phyloP scores from a whole-genome alignment of 2,797 vertebrate species.

The Micropoecilia bifurca region DNA sequence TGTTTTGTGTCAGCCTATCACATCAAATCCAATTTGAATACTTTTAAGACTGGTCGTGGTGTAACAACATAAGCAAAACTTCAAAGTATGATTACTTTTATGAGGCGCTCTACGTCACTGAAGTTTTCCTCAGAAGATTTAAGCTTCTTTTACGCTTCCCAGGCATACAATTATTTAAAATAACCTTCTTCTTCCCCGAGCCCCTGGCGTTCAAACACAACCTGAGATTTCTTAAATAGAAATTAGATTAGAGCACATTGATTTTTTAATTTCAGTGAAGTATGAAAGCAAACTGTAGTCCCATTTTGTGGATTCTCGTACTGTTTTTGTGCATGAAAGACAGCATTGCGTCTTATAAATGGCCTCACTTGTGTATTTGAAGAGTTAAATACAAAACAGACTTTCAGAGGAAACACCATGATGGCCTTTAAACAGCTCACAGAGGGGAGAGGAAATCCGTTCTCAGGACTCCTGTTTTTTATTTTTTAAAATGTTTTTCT shows the following conservation, averaged over 20 bases:
- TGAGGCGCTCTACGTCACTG: background rate
- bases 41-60: background rate
- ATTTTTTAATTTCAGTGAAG: slow-evolving; percentile 11
- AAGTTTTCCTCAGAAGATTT: background rate
- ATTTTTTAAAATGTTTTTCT: slow-evolving; percentile 6
- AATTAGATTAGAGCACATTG: background rate
- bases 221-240: background rate
- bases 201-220: background rate
- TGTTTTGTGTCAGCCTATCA: background rate
- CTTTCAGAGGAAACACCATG: slow-evolving; percentile 20
- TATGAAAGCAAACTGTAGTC: slow-evolving; percentile 1
- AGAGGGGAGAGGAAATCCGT: slow-evolving; percentile 8
- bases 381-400: slow-evolving; percentile 5
- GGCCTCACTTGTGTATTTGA: background rate
- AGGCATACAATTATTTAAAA: background rate
- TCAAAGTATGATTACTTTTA: background rate
- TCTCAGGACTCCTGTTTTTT: slow-evolving; percentile 18
- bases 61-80: background rate
- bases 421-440: slow-evolving; percentile 5
- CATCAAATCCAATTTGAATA: background rate
- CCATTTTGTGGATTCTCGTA: background rate
- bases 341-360: background rate
- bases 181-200: background rate
- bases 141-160: background rate
- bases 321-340: background rate